Evolutionary conservation across 2,113 vertebrate species (phyloP), one percentile per base, ranked within the genome.

Genomic region (Oncorhynchus kisutch): DNA sequence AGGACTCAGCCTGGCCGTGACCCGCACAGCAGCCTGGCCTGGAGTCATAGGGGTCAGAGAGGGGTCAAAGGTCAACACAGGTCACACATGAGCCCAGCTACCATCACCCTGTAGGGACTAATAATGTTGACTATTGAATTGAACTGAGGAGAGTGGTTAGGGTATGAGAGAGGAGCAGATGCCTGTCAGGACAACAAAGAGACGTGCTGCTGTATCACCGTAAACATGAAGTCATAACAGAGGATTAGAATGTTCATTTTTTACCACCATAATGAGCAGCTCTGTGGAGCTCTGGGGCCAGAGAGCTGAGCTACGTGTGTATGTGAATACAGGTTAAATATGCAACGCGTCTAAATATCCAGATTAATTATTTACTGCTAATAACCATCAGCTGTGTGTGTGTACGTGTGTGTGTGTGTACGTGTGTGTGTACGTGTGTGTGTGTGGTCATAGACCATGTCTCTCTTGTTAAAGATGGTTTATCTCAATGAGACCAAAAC

Each of bases 11-110:
- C 78, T 93, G 93, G 85, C 95, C 94, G 0, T 98, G 94, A 89
- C 96, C 96, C 65, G 97, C 95, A 92, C 98, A 99, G 89, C 95
- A 96, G 82, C 98, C 98, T 45, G 98, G 98, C 90, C 98, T 99
- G 16, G 84, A 89, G 73, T 83, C 79, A 45, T 11, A 78, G 72
- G 88, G 76, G 70, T 59, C 60, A 74, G 70, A 48, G 12, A 85
- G 11, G 84, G 75, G 79, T 79, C 76, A 81, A 84, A 83, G 85
- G 86, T 90, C 93, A 91, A 78, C 76, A 81, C 82, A 82, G 86
- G 86, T 90, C 92, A 91, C 91, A 93, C 82, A 90, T 88, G 82
- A 88, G 77, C 71, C 78, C 72, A 67, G n/a, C 16, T 64, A 75
- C 4, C 16, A 87, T 82, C 67, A 72, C 82, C 84, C 81, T 70